Conservation (phyloP, 2,888 invertebrate genomes). For the Acrocyrtus sp. region DNA sequence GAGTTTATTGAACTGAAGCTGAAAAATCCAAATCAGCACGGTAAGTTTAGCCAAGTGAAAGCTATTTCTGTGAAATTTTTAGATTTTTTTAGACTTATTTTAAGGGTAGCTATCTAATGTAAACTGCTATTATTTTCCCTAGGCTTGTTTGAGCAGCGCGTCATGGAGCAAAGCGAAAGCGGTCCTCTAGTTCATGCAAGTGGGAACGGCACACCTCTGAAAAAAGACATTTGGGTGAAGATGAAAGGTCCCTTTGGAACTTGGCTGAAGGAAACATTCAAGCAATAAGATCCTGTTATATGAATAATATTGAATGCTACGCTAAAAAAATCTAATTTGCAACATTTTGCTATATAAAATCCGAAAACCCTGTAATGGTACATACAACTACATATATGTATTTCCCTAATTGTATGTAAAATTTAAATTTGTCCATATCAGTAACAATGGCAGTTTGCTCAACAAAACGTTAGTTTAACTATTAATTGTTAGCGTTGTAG, state of each 20-base stretch:
- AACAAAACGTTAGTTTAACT: background rate
- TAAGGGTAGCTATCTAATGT: no score
- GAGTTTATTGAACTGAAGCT: slow-evolving; percentile 74
- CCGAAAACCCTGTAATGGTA: no score
- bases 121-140: slow-evolving; percentile 22
- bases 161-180: slow-evolving; percentile 64
- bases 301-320: background rate
- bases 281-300: background rate
- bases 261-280: slow-evolving; percentile 58
- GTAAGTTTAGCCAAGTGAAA: slow-evolving; percentile 57
- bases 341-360: no score
- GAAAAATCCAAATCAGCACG: slow-evolving; percentile 64
- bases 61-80: background rate
- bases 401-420: no score
- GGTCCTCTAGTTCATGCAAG: slow-evolving; percentile 43
- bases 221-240: slow-evolving; percentile 57
- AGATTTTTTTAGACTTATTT: background rate
- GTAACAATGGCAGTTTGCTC: background rate
- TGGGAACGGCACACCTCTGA: slow-evolving; percentile 44
- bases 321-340: no score
- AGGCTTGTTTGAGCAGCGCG: slow-evolving; percentile 66
- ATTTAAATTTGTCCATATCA: no score
- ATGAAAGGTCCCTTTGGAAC: slow-evolving; percentile 56
- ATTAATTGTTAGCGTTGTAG: background rate
- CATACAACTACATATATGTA: no score